Evolutionary conservation across 2,888 invertebrate genomes (phyloP), one percentile per base, ranked within the genome.

Genomic region (Heliconius charithonia): DNA sequence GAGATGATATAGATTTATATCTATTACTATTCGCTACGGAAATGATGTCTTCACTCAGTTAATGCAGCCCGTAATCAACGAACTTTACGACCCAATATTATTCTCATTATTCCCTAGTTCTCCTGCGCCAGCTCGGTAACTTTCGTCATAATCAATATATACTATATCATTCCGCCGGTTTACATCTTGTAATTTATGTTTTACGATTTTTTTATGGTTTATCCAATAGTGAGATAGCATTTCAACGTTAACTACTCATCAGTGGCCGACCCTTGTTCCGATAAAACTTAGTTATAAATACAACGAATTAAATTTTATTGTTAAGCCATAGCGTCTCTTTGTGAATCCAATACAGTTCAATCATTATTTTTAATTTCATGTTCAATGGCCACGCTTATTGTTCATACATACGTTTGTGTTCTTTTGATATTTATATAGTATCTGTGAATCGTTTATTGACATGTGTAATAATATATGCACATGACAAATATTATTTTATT

Each of bases 181-280:
- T 74, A 74, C 72, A 72, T 72, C 72, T 62, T 59, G 73, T 73
- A 66, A 65, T 73, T 72, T 72, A 66, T 73, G 56, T 77, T 75
- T 76, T 79, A 77, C 69, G 73, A 69, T 77, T 70, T 77, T 77
- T 80, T 80, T 78, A 80, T 80, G 59, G 75, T 67, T 72, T 62
- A 63, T 80, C 70, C 77, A 51, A 78, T 71, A 75, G 59, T 75
- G 32, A 65, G 62, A 80, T 71, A 65, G 66, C 59, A 45, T 29
- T 56, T 74, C 56, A 70, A 73, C 75, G 62, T 79, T 80, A 73
- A 79, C 62, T 71, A 77, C 66, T 78, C 77, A 71, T 81, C 77
- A 76, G 70, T 70, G 75, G 65, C 78, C 73, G 70, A 70, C 72
- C 70, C 71, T 78, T 71, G 41, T 37, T 56, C 59, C 56, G 41